These are phyloP conservation scores for Cardiocondyla obscurior DNA, from an alignment of 1,140 invertebrate species.

Conservation along the genomic window DNA sequence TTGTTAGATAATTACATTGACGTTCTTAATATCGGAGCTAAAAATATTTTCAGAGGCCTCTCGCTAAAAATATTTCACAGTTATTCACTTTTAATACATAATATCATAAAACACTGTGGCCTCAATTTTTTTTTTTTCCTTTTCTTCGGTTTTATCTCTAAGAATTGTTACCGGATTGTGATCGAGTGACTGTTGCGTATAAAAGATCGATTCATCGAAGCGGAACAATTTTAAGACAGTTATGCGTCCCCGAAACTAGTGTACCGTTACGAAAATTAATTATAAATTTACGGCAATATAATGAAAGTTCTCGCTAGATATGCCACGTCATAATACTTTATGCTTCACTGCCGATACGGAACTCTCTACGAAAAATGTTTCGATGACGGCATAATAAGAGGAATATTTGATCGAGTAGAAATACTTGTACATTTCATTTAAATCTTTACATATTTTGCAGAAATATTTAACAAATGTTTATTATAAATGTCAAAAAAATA, in stretches of 20 bases:
- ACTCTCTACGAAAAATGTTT: neutral
- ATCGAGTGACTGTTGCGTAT: neutral
- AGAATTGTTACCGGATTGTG: constrained; percentile 12
- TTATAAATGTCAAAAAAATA: neutral
- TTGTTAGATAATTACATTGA: constrained; percentile 81
- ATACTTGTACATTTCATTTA: neutral
- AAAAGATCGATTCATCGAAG: constrained; percentile 37
- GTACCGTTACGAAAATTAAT: constrained; percentile 69
- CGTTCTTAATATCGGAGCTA: constrained; percentile 72
- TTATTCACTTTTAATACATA: constrained; percentile 5
- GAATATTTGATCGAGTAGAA: no score
- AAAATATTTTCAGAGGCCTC: neutral
- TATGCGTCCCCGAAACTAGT: constrained; percentile 55
- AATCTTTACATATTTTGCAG: neutral
- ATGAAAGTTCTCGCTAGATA: constrained; percentile 54
- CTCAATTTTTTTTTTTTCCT: constrained; percentile 25
- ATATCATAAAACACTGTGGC: neutral
- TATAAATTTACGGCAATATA: constrained; percentile 64
- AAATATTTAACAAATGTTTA: neutral
- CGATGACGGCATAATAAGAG: neutral
- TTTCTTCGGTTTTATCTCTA: neutral
- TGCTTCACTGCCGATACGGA: constrained; percentile 48
- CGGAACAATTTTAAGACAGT: constrained; percentile 58
- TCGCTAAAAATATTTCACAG: no score
- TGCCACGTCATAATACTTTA: constrained; percentile 66